These are phyloP conservation scores for Bucorvus abyssinicus DNA, from an alignment of 2,797 vertebrate species.

Conservation along the genomic window DNA sequence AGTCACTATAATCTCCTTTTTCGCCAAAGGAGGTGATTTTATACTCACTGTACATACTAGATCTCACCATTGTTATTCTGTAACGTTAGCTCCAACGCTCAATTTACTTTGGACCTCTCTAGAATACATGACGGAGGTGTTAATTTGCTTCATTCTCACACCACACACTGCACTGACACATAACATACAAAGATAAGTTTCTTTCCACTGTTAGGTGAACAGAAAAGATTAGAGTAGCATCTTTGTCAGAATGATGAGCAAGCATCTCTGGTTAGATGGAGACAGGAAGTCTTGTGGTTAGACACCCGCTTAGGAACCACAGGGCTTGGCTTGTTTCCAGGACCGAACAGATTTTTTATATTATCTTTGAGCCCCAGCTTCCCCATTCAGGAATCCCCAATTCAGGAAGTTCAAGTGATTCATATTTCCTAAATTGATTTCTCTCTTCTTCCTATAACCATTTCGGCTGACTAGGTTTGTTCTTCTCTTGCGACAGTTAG, in stretches of 20 bases:
- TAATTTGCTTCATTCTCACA: not conserved
- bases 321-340: not conserved
- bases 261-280: not conserved
- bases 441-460: not conserved
- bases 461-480: not conserved
- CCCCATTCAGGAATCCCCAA: not conserved
- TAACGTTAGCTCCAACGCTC: not conserved
- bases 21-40: not conserved
- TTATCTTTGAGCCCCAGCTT: not conserved
- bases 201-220: not conserved
- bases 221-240: not conserved
- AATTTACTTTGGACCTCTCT: not conserved
- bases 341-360: not conserved
- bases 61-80: not conserved
- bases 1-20: not conserved
- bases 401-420: conserved; percentile 16
- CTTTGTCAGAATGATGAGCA: not conserved
- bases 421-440: not conserved
- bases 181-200: not conserved
- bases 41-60: not conserved
- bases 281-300: not conserved
- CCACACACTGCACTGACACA: not conserved
- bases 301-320: not conserved
- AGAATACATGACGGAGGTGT: not conserved
- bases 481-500: not conserved